Evolutionary conservation across 2,888 invertebrate species (phyloP).

Genomic region (Drosophila barbarae): DNA sequence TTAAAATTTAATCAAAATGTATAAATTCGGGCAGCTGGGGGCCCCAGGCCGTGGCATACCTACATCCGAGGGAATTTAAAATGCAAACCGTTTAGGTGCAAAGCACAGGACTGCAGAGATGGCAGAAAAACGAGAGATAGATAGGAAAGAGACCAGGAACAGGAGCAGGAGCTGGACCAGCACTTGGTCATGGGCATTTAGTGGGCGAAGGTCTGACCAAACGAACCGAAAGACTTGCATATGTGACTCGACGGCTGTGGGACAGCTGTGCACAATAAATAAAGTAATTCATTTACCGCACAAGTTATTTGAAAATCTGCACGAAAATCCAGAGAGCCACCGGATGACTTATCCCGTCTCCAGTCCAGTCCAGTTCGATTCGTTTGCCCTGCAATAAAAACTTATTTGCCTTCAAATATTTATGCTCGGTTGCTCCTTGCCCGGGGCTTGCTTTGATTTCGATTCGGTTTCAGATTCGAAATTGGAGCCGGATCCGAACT

Average conservation of each 20-base stretch:
- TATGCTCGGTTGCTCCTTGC: slow-evolving; percentile 38
- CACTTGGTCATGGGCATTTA: neutral
- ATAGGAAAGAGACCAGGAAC: neutral
- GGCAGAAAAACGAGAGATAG: slow-evolving; percentile 13
- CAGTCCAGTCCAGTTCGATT: slow-evolving; percentile 26
- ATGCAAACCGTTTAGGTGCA: slow-evolving; percentile 54
- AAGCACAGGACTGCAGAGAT: slow-evolving; percentile 40
- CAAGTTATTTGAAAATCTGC: slow-evolving; percentile 69
- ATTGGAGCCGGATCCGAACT: slow-evolving; percentile 13
- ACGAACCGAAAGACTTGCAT: slow-evolving; percentile 46
- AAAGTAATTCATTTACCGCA: slow-evolving; percentile 72
- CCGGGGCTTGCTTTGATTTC: slow-evolving; percentile 15
- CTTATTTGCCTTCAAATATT: slow-evolving; percentile 70
- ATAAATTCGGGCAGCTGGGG: slow-evolving; percentile 60
- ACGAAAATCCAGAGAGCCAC: slow-evolving; percentile 44
- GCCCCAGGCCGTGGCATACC: slow-evolving; percentile 3
- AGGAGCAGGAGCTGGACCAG: neutral
- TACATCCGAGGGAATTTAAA: slow-evolving; percentile 44
- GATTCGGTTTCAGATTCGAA: slow-evolving; percentile 5
- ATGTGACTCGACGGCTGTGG: slow-evolving; percentile 40
- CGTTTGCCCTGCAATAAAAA: slow-evolving; percentile 68
- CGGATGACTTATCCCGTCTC: slow-evolving; percentile 41
- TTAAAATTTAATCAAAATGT: slow-evolving; percentile 75
- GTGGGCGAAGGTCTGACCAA: slow-evolving; percentile 21
- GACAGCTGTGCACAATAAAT: slow-evolving; percentile 70